Conservation (phyloP, 2,888 invertebrate genomes). For the Macaria liturata region DNA sequence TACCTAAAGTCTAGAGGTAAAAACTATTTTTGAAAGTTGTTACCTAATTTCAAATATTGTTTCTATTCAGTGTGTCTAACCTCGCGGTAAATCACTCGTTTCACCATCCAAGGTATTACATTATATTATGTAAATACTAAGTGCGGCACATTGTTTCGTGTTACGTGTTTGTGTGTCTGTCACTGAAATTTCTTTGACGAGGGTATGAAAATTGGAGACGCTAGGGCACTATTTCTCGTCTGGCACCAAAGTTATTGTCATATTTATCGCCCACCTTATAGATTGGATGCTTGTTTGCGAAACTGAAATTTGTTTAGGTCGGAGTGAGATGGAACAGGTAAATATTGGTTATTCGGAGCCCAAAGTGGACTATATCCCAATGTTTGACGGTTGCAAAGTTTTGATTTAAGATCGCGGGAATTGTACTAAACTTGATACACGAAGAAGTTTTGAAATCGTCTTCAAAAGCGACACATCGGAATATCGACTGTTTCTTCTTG, state of each 20-base stretch:
- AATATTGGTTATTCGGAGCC: slow-evolving; percentile 20
- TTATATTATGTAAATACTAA: slow-evolving; percentile 55
- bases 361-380: slow-evolving; percentile 18
- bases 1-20: slow-evolving; percentile 14
- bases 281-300: slow-evolving; percentile 26
- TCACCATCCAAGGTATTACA: slow-evolving; percentile 13
- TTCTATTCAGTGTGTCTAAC: slow-evolving; percentile 4
- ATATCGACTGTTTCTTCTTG: too few relatives aligned
- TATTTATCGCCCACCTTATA: slow-evolving; percentile 33
- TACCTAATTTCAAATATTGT: slow-evolving; percentile 18
- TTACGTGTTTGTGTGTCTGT: slow-evolving; percentile 58
- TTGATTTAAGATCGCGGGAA: slow-evolving; percentile 17
- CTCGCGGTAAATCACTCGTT: slow-evolving; percentile 11
- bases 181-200: slow-evolving; percentile 57
- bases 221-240: slow-evolving; percentile 38
- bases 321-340: slow-evolving; percentile 16
- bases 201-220: slow-evolving; percentile 51
- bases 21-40: slow-evolving; percentile 24
- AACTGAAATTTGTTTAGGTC: slow-evolving; percentile 21
- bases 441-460: slow-evolving; percentile 8
- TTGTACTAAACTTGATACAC: slow-evolving; percentile 15
- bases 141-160: slow-evolving; percentile 49
- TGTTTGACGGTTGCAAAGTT: slow-evolving; percentile 17
- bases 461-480: not conserved
- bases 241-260: slow-evolving; percentile 39